Base-by-base conservation (phyloP, 2,888 invertebrate genomes). In the Volucella inflata region DNA sequence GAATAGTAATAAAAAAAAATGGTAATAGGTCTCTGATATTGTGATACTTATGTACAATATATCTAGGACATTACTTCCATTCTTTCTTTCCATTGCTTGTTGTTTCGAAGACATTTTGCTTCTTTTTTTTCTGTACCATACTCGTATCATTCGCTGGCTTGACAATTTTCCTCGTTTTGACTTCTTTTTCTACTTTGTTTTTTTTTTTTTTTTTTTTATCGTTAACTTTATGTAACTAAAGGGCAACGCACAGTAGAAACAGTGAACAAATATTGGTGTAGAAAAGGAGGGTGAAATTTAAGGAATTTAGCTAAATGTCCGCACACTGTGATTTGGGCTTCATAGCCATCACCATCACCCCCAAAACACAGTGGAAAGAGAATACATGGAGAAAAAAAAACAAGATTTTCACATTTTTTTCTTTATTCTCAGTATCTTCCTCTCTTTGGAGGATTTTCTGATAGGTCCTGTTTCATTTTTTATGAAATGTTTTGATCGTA, bases 401-500 rank as follows among this genome's bases (percentile, higher is more conserved):
- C 64, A 70, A 59, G 30, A 44, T 51, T 57, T 62, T 78, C 70
- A 46, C 70, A 53, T 53, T 77, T 11, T 38, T 21, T 46, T 44
- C 40, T 42, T 48, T 30, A 30, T 30, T 30, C 30, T 30, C 30
- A 30, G 30, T 30, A 2, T 51, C 16, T 21, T 14, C 16, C 36
- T 42, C 16, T 4, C 53, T 46, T 44, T 8, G 36, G 40, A 48
- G 46, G 21, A 21, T 55, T 40, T 71, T 72, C 17, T 50, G 44
- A 46, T 60, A 50, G 65, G 70, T 60, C 42, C 21, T 14, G n/a
- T 60, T 77, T 21, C 44, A 17, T 83, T 78, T 55, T 57, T 78
- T 70, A 55, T 64, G 74, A 68, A 78, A 83, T 74, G 57, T 74
- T 78, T 83, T 79, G 68, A 74, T 83, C 83, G 74, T 74, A 74